Percentiles rank a stretch among this genome's conserved stretches.
phyloP scores from a whole-genome alignment of 2,113 vertebrate genomes.

The Neopipo cinnamomea region DNA sequence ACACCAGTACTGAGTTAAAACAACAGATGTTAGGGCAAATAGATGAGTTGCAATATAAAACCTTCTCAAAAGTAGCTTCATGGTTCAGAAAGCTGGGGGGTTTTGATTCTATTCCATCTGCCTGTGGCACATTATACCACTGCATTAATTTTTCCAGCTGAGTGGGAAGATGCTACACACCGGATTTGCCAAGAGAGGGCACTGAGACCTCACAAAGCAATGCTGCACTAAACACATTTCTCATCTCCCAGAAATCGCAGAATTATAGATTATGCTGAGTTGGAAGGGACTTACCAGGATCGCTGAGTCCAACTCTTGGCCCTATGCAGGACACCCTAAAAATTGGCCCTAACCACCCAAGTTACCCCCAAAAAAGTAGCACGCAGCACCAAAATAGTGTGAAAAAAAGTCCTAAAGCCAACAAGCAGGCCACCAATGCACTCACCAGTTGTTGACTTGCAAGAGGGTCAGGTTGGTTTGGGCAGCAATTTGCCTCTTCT shows the following conservation, averaged over 20 bases:
- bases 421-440: not conserved
- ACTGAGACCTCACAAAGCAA: not conserved
- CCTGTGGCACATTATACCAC: too few species aligned
- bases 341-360: not conserved
- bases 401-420: not conserved
- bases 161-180: not conserved
- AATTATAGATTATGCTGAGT: not conserved
- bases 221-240: fast-evolving
- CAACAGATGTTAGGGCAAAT: fast-evolving
- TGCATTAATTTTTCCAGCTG: not conserved
- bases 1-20: not conserved
- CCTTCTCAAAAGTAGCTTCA: fast-evolving
- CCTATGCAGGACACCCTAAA: not conserved
- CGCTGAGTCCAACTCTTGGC: not conserved
- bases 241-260: not conserved
- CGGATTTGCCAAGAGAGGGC: slow-evolving; percentile 21
- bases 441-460: slow-evolving; percentile 99
- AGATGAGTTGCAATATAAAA: fast-evolving
- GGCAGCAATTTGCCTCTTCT: slow-evolving; percentile 96
- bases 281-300: not conserved
- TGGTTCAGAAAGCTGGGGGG: not conserved
- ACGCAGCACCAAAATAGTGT: fast-evolving
- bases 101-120: not conserved
- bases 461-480: slow-evolving; percentile 97
- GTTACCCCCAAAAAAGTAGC: not conserved